Conservation (phyloP, 2,113 vertebrate species). For the Prunella himalayana region DNA sequence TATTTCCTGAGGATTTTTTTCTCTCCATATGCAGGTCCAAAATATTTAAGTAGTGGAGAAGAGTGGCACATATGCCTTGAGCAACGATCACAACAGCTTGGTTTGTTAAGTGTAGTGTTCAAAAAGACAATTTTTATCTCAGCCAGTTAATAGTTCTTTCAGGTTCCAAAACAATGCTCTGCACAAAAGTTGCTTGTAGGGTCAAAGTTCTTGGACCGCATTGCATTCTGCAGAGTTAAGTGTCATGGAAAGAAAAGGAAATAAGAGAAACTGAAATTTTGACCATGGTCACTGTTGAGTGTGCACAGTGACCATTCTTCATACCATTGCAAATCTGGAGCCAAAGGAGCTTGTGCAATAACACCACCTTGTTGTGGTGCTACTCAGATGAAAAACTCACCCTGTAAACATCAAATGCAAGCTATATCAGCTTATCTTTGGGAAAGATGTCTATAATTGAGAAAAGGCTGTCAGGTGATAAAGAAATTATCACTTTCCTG, state of each 20-base stretch:
- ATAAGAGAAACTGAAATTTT: background rate
- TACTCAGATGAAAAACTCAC: background rate
- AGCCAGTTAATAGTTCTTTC: background rate
- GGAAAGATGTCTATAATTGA: background rate
- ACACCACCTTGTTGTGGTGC: background rate
- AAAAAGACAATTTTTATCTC: background rate
- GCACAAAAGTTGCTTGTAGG: background rate
- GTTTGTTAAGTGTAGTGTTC: background rate
- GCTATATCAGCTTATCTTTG: background rate
- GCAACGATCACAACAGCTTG: background rate
- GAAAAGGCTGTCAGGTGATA: background rate
- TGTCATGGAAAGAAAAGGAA: background rate
- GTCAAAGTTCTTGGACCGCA: background rate
- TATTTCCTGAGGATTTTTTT: background rate
- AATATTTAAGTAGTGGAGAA: background rate
- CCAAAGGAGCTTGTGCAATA: background rate
- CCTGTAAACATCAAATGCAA: background rate
- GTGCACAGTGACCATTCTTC: background rate
- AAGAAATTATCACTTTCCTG: background rate
- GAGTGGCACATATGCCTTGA: background rate
- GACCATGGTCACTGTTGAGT: background rate
- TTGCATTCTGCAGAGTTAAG: background rate
- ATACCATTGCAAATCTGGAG: background rate
- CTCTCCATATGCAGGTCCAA: background rate
- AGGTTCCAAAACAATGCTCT: background rate